Evolutionary conservation across 2,888 invertebrate genomes (phyloP), one percentile per base, ranked within the genome.

Genomic region (Spilosoma lubricipeda): DNA sequence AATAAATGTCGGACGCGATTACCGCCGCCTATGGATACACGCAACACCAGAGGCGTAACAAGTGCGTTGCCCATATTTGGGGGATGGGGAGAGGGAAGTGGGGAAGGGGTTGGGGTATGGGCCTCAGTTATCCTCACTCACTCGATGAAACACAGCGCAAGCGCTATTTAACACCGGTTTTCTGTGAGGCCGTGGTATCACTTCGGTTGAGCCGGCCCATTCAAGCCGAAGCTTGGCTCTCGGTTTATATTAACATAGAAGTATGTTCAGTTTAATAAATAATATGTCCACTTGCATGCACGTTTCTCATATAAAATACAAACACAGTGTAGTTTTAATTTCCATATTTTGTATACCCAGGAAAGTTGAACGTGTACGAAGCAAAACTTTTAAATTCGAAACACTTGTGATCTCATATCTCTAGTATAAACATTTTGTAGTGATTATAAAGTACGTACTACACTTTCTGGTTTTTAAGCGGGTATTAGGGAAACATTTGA

Each of bases 401-500:
- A 83, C 80, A 83, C 85, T 87, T 82, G 79, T 74, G 77, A 84
- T 80, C 81, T 81, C 82, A 87, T 87, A 88, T 84, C 86, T 87
- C 81, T 74, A 76, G 83, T 80, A 82, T 83, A 89, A 87, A 80
- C 69, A 78, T 83, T 79, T 81, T 82, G 81, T 77, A 74, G 36
- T 56, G 33, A 85, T 83, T 77, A 84, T 81, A 81, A 78, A 80
- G 3, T 36, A 65, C 8, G 18, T 30, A 30, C 30, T 30, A 18
- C 18, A 30, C 5, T 15, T 18, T 30, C 18, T 63, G 18, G 27
- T 30, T 63, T 18, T 18, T 30, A 63, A 63, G 30, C 30, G 63
- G 18, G 18, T 63, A 30, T 15, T 30, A 63, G 63, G 8, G 18
- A 30, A 27, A 30, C 7, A 13, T 63, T 63, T 27, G 27, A 59